Evolutionary conservation across 92 coral and sea anemone genomes (phyloP).

Genomic region (Siderastrea siderea): DNA sequence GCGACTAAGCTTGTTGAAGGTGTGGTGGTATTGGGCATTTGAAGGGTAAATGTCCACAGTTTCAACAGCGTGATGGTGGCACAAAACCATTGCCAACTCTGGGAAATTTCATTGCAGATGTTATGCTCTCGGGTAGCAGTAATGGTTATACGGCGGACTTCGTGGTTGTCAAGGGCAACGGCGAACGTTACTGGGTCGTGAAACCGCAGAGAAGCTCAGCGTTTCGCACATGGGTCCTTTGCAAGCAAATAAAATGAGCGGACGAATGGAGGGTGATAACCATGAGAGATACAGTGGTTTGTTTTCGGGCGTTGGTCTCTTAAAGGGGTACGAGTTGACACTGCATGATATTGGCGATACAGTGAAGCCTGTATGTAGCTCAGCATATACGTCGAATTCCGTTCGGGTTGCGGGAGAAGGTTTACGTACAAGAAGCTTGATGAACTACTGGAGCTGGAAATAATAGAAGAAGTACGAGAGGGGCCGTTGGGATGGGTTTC

Average conservation of each 20-base stretch:
- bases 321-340: slow-evolving; percentile 51
- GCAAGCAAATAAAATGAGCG: background rate
- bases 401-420: slow-evolving; percentile 43
- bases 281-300: slow-evolving; percentile 2
- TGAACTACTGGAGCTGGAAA: slow-evolving; percentile 22
- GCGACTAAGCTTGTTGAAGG: too few relatives aligned
- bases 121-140: too few relatives aligned
- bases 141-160: too few relatives aligned
- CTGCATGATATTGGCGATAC: slow-evolving; percentile 37
- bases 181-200: too few relatives aligned
- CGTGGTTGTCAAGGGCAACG: too few relatives aligned
- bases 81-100: too few relatives aligned
- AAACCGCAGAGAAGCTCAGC: slow-evolving; percentile 25
- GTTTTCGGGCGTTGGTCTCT: slow-evolving; percentile 38
- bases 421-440: slow-evolving; percentile 40
- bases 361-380: slow-evolving; percentile 51
- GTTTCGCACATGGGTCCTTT: slow-evolving; percentile 50
- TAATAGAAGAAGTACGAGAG: slow-evolving; percentile 25
- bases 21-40: too few relatives aligned
- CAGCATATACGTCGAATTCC: slow-evolving; percentile 44
- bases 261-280: background rate
- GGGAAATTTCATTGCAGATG: too few relatives aligned
- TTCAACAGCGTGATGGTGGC: background rate
- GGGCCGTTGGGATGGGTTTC: slow-evolving; percentile 10
- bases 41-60: too few relatives aligned